Conservation (phyloP, 2,797 vertebrate species). For the Cryptoblepharus egeriae region DNA sequence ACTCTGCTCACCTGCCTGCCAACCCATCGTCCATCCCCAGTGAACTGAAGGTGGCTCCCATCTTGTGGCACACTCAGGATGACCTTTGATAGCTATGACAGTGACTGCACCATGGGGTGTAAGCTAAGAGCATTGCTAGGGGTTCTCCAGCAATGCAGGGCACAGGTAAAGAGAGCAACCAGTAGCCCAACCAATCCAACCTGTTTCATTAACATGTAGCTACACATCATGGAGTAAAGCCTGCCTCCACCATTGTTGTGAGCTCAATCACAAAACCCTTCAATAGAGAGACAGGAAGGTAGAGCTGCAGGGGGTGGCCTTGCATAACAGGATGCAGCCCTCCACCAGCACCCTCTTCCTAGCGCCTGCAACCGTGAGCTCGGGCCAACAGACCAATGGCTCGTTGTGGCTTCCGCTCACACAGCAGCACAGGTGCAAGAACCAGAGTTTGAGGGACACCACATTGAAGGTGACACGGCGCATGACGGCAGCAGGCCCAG, state of each 20-base stretch:
- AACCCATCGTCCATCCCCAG: too few relatives aligned
- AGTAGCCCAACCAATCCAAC: neutral
- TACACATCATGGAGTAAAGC: neutral
- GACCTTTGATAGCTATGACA: too few relatives aligned
- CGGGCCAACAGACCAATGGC: neutral
- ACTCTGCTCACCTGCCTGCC: too few relatives aligned
- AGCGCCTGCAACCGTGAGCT: neutral
- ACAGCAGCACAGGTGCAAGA: neutral
- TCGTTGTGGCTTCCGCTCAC: neutral
- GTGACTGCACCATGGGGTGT: too few relatives aligned
- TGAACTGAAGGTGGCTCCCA: too few relatives aligned
- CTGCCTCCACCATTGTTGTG: neutral
- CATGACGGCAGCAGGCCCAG: neutral
- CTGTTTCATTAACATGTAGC: neutral
- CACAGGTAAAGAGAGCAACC: neutral
- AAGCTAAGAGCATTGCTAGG: neutral
- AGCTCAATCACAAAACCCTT: neutral
- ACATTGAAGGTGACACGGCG: neutral
- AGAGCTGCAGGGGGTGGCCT: slow-evolving; percentile 8
- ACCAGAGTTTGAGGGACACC: neutral
- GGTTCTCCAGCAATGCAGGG: neutral
- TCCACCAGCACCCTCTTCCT: neutral
- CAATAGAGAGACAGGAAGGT: neutral
- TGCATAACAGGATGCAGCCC: slow-evolving; percentile 38
- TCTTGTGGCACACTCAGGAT: too few relatives aligned